Evolutionary conservation across 2,888 invertebrate genomes (phyloP), one percentile per base, ranked within the genome.

Genomic region (Nasonia oneida): DNA sequence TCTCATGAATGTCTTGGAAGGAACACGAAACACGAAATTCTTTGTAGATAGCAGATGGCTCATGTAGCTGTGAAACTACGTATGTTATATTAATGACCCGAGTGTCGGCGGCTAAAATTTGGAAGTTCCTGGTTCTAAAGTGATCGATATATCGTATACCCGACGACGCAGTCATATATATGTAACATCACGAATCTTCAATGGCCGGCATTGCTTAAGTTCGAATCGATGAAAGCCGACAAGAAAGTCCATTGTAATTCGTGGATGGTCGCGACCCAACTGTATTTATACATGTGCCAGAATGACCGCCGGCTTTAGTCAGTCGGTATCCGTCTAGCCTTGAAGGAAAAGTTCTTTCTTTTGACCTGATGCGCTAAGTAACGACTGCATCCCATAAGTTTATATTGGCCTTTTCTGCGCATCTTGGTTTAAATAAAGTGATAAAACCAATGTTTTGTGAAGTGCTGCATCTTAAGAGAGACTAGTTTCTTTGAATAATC

Each of bases 241-340:
- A 93, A 93, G 93, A 93, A 93, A 93, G 93, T 93, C 92, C 91
- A 93, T 93, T 93, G 91, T 93, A 93, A 93, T 93, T 93, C 93
- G 90, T 91, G 91, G 88, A 92, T 91, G 90, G 93, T 93, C 93
- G 93, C 91, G 91, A 90, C 90, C 91, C 90, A 90, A 93, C 91
- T 92, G 93, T 93, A 93, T 93, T 93, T 93, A 93, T 93, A 93
- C 90, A 93, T 93, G 93, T 92, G 92, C 92, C 88, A 89, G 91
- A 91, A 91, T 92, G 91, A 90, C 89, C 88, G 89, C 90, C 77
- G 89, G 90, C 88, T 89, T 93, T 93, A 93, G 93, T 93, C 91
- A 89, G 86, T 88, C 87, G 87, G 89, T 90, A 90, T 88, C 90
- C 90, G 90, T 90, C 89, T 88, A 91, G 90, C 91, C 90, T 90